Percentiles rank a stretch among this genome's conserved stretches.
Conservation (phyloP, 2,888 invertebrate genomes). For the Latrodectus elegans region DNA sequence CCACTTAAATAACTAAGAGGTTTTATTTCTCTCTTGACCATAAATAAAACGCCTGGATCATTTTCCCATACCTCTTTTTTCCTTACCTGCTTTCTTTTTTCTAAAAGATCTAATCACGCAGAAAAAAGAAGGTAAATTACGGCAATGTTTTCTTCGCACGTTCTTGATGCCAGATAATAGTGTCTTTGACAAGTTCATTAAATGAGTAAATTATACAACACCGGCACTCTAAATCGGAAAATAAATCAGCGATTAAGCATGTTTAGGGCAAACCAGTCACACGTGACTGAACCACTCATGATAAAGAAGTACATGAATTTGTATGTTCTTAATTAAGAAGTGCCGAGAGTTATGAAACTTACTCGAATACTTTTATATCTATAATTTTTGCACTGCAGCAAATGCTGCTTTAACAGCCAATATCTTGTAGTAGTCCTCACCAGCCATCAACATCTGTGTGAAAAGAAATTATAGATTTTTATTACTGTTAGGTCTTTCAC, state of each 20-base stretch:
- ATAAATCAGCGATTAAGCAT: constrained; percentile 41
- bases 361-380: constrained; percentile 2
- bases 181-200: constrained; percentile 40
- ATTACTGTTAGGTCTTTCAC: constrained; percentile 53
- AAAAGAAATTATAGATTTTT: constrained; percentile 59
- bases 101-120: too few relatives aligned
- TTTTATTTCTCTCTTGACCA: too few relatives aligned
- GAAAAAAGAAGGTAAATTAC: too few relatives aligned
- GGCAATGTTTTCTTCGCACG: too few relatives aligned
- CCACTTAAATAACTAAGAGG: too few relatives aligned
- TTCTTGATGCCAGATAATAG: neutral
- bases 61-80: too few relatives aligned
- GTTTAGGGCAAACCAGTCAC: constrained; percentile 26
- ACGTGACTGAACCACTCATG: constrained; percentile 14
- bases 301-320: constrained; percentile 19
- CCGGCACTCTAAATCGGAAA: constrained; percentile 9
- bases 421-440: constrained; percentile 14
- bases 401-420: too few relatives aligned
- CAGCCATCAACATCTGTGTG: constrained; percentile 31
- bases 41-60: too few relatives aligned
- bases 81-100: too few relatives aligned
- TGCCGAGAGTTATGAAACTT: neutral
- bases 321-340: constrained; percentile 39
- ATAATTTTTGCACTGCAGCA: too few relatives aligned
- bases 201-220: constrained; percentile 36